Evolutionary conservation across 2,113 vertebrate species (phyloP), one percentile per base, ranked within the genome.

Genomic region (Labrus mixtus): DNA sequence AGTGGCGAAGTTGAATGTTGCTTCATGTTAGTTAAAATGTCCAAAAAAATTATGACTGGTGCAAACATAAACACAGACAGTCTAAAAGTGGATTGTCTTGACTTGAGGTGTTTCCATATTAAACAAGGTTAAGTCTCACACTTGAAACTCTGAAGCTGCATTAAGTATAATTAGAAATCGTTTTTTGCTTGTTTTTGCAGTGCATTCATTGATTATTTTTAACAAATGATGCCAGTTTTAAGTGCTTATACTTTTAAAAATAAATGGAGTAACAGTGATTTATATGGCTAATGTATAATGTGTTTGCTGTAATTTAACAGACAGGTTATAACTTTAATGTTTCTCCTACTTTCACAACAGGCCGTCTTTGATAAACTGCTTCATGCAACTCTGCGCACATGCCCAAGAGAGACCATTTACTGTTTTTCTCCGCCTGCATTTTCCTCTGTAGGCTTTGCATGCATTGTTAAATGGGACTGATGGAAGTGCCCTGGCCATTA

Each of bases 401-500:
- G 69, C 86, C 72, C 77, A 68, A 50, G n/a, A 87, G 82, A 86
- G 78, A 88, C 77, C 76, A 73, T 87, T 87, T 81, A 71, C 67
- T 80, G 9, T 76, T 39, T 66, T 41, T 45, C 73, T 57, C 77
- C 58, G 61, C 46, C 48, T 81, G 69, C 54, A 72, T 84, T 89
- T 87, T 65, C 57, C 59, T 73, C 81, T 66, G 62, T 82, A 82
- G 80, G 70, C 83, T 91, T 91, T 93, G 92, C 91, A 93, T 91
- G 92, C 93, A 90, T 94, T 92, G 94, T 95, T 94, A 93, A 93
- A 92, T 91, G 91, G 92, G 93, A 93, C 90, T 91, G 92, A 95
- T 93, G 91, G 87, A 91, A 84, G 89, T 57, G 45, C 80, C 85
- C 78, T 80, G 89, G 85, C 90, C 93, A 93, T 94, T 94, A 93